Evolutionary conservation across 1,140 invertebrate species (phyloP).

Genomic region (Thrips palmi): DNA sequence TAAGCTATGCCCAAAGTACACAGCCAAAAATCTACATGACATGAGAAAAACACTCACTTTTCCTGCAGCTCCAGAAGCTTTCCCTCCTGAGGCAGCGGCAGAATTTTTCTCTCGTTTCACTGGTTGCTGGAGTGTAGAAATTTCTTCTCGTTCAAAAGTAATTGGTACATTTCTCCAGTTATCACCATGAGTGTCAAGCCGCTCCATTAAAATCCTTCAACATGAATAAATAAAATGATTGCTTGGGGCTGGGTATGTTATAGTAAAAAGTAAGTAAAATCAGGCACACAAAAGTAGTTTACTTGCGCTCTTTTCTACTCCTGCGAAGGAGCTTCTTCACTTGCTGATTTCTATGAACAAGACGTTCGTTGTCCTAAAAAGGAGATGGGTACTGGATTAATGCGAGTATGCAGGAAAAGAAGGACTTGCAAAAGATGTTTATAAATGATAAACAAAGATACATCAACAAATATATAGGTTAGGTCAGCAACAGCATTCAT

Average conservation of each 20-base stretch:
- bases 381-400: constrained; percentile 1
- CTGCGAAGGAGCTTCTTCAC: constrained; percentile 16
- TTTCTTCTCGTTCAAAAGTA: constrained; percentile 8
- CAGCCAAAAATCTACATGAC: too few species aligned
- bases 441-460: background rate
- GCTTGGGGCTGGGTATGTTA: constrained; percentile 1
- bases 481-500: background rate
- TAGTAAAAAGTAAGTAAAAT: background rate
- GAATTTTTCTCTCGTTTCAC: background rate
- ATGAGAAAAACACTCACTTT: background rate
- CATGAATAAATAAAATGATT: background rate
- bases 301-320: constrained; percentile 17
- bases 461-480: background rate
- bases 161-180: constrained; percentile 16
- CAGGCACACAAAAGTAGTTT: constrained; percentile 6
- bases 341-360: constrained; percentile 30
- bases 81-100: background rate
- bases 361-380: constrained; percentile 34
- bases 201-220: constrained; percentile 18
- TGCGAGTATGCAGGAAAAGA: background rate
- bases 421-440: background rate
- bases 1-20: too few species aligned
- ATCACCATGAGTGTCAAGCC: constrained; percentile 17
- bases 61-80: constrained; percentile 4
- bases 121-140: background rate